Evolutionary conservation across 2,797 vertebrate genomes (phyloP).

Genomic region (Macropus fuliginosus): DNA sequence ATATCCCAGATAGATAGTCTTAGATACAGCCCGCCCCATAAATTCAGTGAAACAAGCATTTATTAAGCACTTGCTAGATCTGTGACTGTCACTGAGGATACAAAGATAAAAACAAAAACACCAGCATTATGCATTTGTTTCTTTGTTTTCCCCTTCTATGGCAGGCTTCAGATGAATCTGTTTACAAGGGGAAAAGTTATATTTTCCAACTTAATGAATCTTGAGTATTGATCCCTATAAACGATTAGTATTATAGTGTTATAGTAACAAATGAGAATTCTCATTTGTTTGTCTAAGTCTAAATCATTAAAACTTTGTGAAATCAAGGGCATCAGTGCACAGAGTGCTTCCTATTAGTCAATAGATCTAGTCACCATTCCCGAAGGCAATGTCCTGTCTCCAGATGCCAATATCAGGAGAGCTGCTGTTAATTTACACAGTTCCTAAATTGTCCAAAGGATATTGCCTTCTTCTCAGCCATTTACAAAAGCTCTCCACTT

Average conservation of each 20-base stretch:
- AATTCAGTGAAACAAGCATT: background rate
- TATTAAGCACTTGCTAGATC: background rate
- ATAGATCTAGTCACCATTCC: background rate
- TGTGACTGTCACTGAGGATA: background rate
- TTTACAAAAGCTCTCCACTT: constrained; percentile 13
- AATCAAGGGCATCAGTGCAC: constrained; percentile 17
- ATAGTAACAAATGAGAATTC: background rate
- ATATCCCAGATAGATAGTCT: background rate
- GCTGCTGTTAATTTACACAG: constrained; percentile 3
- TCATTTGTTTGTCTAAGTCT: background rate
- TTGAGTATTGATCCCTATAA: background rate
- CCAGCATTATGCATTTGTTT: background rate
- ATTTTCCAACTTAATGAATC: background rate
- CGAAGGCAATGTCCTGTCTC: background rate
- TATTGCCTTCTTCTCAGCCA: constrained; percentile 18
- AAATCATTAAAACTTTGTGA: background rate
- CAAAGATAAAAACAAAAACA: background rate
- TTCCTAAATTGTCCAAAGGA: constrained; percentile 12
- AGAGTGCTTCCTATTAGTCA: background rate
- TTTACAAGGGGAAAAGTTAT: background rate
- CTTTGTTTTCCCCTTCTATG: background rate
- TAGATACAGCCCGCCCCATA: background rate
- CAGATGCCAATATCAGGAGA: background rate
- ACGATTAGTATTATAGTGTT: background rate
- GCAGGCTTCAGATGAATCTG: background rate